Percentiles rank a stretch among this genome's conserved stretches.
These are phyloP conservation scores for Ancistrus triradiatus DNA, from an alignment of 2,113 vertebrate species.

Conservation along the genomic window DNA sequence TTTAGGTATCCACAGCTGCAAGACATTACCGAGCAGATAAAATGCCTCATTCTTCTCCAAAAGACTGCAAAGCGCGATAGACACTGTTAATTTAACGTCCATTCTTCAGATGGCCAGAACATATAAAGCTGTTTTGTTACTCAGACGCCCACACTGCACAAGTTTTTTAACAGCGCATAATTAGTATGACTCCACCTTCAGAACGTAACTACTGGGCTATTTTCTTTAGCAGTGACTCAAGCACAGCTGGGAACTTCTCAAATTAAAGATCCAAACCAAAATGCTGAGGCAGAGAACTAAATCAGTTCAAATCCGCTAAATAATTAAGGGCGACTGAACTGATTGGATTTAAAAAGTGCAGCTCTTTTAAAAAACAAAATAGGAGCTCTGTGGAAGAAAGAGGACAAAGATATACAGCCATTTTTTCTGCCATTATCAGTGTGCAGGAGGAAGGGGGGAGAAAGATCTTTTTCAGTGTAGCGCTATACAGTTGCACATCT, in stretches of 20 bases:
- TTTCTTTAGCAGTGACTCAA: constrained; percentile 19
- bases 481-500: constrained; percentile 23
- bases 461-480: background rate
- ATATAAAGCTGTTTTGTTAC: constrained; percentile 5
- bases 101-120: constrained; percentile 17
- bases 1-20: constrained; percentile 35
- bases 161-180: constrained; percentile 22
- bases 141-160: constrained; percentile 18
- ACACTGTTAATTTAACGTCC: constrained; percentile 18
- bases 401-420: no score
- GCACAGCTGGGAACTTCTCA: constrained; percentile 22
- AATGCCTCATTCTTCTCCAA: constrained; percentile 26
- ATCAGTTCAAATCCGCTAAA: constrained; percentile 22
- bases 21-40: constrained; percentile 38
- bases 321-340: background rate
- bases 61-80: constrained; percentile 14
- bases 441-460: background rate
- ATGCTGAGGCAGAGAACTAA: constrained; percentile 24
- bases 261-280: background rate
- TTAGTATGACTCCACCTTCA: constrained; percentile 28
- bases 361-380: no score
- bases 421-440: constrained; percentile 32
- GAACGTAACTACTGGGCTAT: background rate
- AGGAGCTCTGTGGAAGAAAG: no score
- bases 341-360: no score